Base-by-base conservation (phyloP, 2,113 vertebrate species). In the Orientallactaga bullata region DNA sequence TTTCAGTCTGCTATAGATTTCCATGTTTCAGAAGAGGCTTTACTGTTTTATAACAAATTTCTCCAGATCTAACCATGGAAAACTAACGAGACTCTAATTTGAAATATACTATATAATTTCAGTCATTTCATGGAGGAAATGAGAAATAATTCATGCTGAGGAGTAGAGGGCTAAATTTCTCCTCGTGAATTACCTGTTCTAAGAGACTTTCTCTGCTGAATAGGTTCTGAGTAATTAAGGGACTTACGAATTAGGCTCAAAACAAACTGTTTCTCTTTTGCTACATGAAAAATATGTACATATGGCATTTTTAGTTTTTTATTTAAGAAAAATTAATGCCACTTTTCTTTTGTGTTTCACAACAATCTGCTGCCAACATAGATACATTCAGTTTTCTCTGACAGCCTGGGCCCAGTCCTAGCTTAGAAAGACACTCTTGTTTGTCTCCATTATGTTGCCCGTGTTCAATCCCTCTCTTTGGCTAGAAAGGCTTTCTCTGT, bases 81-180 rank as follows among this genome's bases (percentile, higher is more conserved):
- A 96, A 37, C 20, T 96, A 97, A 95, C 80, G 91, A 83, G 66
- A 97, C 18, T 96, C 83, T 93, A 90, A 97, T 97, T 97, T 97
- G 68, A 98, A 97, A 95, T 85, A 92, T 1, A 77, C 37, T 47
- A 12, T 47, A 20, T 47, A 77, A 77, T 93, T 95, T 95, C 93
- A 82, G 91, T 30, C 37, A 24, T 26, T 92, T 94, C 55, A 85
- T 39, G 93, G 68, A 96, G 88, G 72, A 97, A 96, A 51, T 39
- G 18, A 78, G 18, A 78, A 95, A 79, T 84, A 86, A 95, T 92
- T 92, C 76, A 90, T 32, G 84, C 2, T 9, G 76, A 95, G 11
- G 28, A 6, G 77, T 5, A 3, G n/a, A 94, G 24, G 26, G 77
- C 88, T 89, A 35, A 88, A n/a, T 90, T 96, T 95, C 7, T 88